Conservation (phyloP, 2,888 invertebrate genomes). For the Ophraella communa region DNA sequence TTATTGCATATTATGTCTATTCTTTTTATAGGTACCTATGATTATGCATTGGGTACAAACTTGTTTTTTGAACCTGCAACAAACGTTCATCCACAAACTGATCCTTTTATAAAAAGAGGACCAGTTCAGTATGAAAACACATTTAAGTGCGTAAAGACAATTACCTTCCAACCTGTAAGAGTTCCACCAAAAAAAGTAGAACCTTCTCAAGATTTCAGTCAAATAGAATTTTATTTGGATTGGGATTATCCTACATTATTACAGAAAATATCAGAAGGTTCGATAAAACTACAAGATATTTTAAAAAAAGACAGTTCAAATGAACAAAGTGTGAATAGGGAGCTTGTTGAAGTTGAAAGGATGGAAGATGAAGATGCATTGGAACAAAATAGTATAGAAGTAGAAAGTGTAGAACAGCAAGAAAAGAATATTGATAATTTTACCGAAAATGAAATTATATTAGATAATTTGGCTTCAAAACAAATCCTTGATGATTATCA, state of each 20-base stretch:
- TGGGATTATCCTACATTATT: slow-evolving; percentile 51
- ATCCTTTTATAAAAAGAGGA: slow-evolving; percentile 58
- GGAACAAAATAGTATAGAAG: slow-evolving; percentile 5
- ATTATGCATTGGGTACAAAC: slow-evolving; percentile 73
- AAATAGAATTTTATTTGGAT: slow-evolving; percentile 48
- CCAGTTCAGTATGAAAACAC: slow-evolving; percentile 67
- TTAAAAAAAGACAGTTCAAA: slow-evolving; percentile 13
- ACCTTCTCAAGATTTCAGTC: slow-evolving; percentile 40
- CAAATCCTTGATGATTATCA: slow-evolving; percentile 44
- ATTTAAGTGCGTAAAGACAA: slow-evolving; percentile 70
- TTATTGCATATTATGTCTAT: too few species aligned
- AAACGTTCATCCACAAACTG: slow-evolving; percentile 49
- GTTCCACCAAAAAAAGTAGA: slow-evolving; percentile 55
- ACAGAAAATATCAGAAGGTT: slow-evolving; percentile 50
- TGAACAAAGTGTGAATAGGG: slow-evolving; percentile 15
- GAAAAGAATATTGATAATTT: slow-evolving; percentile 21
- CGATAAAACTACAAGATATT: slow-evolving; percentile 50
- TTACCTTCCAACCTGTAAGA: slow-evolving; percentile 74
- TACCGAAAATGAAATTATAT: slow-evolving; percentile 12
- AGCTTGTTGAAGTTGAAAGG: neutral
- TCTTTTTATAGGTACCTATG: slow-evolving; percentile 69
- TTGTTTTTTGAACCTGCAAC: slow-evolving; percentile 74
- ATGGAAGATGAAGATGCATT: neutral
- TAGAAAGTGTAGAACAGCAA: slow-evolving; percentile 14
- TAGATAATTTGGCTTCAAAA: slow-evolving; percentile 8